Evolutionary conservation across 2,797 vertebrate genomes (phyloP).

Genomic region (Trachops cirrhosus): DNA sequence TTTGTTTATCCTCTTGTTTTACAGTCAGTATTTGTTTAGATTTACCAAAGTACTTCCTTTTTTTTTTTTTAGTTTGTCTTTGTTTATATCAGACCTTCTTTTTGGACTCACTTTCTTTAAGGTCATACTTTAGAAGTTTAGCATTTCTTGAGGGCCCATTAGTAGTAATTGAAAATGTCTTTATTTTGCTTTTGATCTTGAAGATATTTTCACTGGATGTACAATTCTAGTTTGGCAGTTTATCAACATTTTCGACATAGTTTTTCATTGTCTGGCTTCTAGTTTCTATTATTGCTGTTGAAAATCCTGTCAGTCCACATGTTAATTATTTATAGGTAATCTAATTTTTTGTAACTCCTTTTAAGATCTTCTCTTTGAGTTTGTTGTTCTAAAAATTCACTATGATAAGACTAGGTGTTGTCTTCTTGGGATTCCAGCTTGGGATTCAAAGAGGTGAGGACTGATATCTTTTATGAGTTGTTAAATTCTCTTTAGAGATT

Average conservation of each 20-base stretch:
- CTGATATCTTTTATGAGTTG: neutral
- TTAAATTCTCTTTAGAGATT: neutral
- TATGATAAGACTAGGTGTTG: neutral
- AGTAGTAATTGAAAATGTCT: neutral
- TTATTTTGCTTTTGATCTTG: neutral
- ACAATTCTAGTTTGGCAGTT: neutral
- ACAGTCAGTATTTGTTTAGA: neutral
- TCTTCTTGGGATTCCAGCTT: neutral
- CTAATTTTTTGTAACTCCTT: neutral
- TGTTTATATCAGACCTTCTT: neutral
- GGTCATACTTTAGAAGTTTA: neutral
- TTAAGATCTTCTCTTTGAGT: neutral
- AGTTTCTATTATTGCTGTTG: neutral
- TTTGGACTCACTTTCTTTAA: neutral
- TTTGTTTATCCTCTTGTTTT: neutral
- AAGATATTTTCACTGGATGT: neutral
- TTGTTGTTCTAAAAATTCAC: conserved; percentile 5
- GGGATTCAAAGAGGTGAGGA: neutral
- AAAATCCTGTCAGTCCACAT: neutral
- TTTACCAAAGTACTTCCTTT: neutral
- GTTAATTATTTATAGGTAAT: neutral
- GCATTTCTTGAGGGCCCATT: neutral
- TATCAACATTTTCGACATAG: neutral
- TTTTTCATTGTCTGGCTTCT: neutral
- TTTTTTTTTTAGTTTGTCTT: neutral